phyloP scores from a whole-genome alignment of 2,888 invertebrate genomes.

The Sarcophaga subvicina region DNA sequence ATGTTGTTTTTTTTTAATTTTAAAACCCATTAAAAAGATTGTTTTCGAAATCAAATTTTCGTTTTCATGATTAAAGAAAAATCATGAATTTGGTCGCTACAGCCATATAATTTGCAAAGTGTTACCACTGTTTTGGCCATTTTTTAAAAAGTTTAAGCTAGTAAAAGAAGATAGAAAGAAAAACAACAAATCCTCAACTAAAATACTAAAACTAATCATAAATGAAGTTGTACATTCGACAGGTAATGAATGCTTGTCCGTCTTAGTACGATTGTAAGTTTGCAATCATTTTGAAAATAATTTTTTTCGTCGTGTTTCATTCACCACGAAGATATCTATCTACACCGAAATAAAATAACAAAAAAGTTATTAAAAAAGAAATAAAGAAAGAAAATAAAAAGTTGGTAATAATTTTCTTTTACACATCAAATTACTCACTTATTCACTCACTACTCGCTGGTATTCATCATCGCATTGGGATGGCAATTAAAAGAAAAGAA shows the following conservation, averaged over 20 bases:
- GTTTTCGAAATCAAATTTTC: too few species aligned
- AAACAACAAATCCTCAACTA: neutral
- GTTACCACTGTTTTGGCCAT: neutral
- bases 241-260: neutral
- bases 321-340: constrained; percentile 47
- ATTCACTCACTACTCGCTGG: neutral
- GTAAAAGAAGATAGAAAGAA: constrained; percentile 3
- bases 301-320: constrained; percentile 29
- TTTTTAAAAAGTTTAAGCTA: constrained; percentile 15
- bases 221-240: constrained; percentile 35
- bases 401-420: constrained; percentile 50
- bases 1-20: too few species aligned
- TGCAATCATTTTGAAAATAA: neutral
- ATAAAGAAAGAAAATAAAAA: constrained; percentile 41
- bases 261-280: neutral
- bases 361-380: constrained; percentile 21
- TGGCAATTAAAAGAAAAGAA: neutral
- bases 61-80: too few species aligned
- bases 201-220: neutral
- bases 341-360: constrained; percentile 24
- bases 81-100: too few species aligned
- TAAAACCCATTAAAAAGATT: too few species aligned
- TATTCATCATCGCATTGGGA: neutral
- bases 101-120: neutral
- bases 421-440: too few species aligned